phyloP scores from a whole-genome alignment of 2,113 vertebrate genomes.

The Pleuronectes platessa region DNA sequence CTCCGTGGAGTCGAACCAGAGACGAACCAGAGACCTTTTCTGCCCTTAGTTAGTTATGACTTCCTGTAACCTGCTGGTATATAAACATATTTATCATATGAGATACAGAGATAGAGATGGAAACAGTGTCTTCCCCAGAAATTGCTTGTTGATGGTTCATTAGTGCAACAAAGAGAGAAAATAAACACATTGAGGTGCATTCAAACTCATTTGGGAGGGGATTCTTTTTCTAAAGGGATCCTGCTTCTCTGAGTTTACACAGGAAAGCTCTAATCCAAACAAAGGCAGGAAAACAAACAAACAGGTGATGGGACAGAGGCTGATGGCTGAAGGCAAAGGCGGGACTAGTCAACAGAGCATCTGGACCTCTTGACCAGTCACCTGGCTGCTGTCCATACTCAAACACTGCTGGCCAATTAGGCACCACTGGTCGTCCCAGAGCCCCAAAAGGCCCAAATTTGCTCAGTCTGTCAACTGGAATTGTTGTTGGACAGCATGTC shows the following conservation, averaged over 20 bases:
- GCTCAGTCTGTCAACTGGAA: constrained; percentile 53
- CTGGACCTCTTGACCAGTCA: constrained; percentile 64
- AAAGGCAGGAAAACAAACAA: constrained; percentile 79
- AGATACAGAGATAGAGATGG: neutral
- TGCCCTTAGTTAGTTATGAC: neutral
- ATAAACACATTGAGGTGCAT: constrained; percentile 19
- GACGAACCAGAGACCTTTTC: no score
- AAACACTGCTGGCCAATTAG: constrained; percentile 63
- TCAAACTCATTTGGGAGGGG: constrained; percentile 36
- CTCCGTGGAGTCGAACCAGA: no score
- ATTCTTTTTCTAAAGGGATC: constrained; percentile 10
- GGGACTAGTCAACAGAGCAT: constrained; percentile 33
- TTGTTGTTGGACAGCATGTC: constrained; percentile 61
- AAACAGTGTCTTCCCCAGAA: neutral
- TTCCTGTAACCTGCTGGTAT: constrained; percentile 5
- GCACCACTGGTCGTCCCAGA: constrained; percentile 28
- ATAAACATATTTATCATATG: constrained; percentile 8
- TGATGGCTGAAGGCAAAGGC: constrained; percentile 38
- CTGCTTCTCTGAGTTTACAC: constrained; percentile 57
- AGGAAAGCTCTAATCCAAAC: constrained; percentile 76
- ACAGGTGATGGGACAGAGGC: constrained; percentile 56
- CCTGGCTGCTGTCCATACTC: constrained; percentile 55
- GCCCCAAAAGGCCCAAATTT: constrained; percentile 40
- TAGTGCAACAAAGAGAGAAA: constrained; percentile 29
- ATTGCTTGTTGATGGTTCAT: constrained; percentile 39